Base-by-base conservation (phyloP, 2,113 vertebrate species). In the Etheostoma cragini region DNA sequence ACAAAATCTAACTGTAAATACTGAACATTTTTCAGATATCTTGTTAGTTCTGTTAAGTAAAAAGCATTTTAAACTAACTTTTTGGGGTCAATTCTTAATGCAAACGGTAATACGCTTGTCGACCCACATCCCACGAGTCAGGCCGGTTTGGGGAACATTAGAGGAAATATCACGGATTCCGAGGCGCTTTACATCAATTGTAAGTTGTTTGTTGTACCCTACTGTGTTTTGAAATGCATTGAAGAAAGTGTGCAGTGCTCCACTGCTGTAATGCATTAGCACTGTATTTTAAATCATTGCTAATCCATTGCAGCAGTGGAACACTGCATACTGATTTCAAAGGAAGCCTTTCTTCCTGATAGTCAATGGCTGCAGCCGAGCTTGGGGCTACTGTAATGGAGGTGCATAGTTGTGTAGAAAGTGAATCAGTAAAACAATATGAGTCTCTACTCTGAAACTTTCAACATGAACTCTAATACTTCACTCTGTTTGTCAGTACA, bases 401-500 rank as follows among this genome's bases (percentile, higher is more conserved):
- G 71, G 16, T 42, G 24, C 56, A 63, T 6, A 56, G 63, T 62
- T 56, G 33, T 26, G 46, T 50, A 72, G 71, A 81, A 77, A 78
- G 57, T 67, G 83, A 78, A 80, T 67, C 71, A 72, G 79, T 78
- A 52, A 82, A 88, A 87, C 83, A 81, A 90, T 72, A 81, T 78
- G 30, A 76, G 67, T 35, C 38, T 87, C 82, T 64, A 73, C 73
- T 82, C 71, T 74, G 52, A 80, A 88, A 87, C 76, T 65, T 86
- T 84, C 73, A 81, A 74, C 50, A 62, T 80, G 84, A 81, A 82
- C 80, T 85, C 58, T 46, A 69, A 53, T 61, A 57, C 70, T 81
- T 62, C 14, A 45, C 53, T 52, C 81, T 79, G 84, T 86, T 90
- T 88, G 87, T 89, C 81, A 82, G 83, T 60, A 81, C 61, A n/a